Base-by-base conservation (phyloP, 2,888 invertebrate species). In the Escarpia spicata region DNA sequence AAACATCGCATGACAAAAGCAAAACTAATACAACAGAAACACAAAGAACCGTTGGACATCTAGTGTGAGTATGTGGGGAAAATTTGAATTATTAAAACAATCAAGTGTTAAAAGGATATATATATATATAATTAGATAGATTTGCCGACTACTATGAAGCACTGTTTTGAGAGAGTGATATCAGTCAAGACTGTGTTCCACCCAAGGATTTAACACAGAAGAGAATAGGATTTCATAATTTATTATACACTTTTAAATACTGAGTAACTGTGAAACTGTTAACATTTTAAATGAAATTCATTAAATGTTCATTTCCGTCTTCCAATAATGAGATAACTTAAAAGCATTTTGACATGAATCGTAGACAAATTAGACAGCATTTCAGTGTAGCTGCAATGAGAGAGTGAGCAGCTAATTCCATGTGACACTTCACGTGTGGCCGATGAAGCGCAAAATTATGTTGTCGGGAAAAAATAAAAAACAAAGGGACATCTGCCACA, bases 11-110 rank as follows among this genome's bases (percentile, higher is more conserved):
- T 26, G 75, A 75, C 75, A 75, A 26, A 75, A 75, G 6, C 75
- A n/a, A 26, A 75, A 75, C 75, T 75, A 75, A 75, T 75, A n/a
- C 75, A 75, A 75, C 75, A 26, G n/a, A 75, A 75, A 75, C 75
- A n/a, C 3, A 75, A 26, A 26, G 75, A 75, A 75, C 6, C n/a
- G 0, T 75, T 26, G n/a, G 75, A 26, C 19, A 75, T 26, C 6
- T 75, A 75, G 6, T 15, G n/a, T 19, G 75, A 26, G 19, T 19
- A 26, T 75, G 15, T 6, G 19, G 75, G 6, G 26, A 26, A 75
- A 75, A 75, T 75, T 19, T 2, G 19, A 75, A 75, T 3, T n/a
- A 75, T 6, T 75, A 26, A 75, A 75, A 75, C 26, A 75, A 26
- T 75, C 19, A 19, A 75, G n/a, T 75, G 75, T 26, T 75, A 75